Conservation (phyloP, 2,797 vertebrate genomes). For the Pseudochromis fuscus region DNA sequence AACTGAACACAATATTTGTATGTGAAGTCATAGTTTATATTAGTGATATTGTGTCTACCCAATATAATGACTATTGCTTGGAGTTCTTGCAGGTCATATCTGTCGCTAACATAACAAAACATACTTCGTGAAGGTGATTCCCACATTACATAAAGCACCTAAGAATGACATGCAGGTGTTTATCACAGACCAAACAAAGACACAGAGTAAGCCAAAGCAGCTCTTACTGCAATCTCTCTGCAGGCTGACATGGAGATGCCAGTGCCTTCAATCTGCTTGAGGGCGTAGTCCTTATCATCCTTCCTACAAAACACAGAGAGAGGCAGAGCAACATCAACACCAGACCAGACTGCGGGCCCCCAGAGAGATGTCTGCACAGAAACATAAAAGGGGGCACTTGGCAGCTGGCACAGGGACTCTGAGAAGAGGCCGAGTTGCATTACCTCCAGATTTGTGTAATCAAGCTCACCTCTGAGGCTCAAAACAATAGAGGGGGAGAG, state of each 20-base stretch:
- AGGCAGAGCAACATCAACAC: slow-evolving; percentile 74
- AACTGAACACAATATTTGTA: slow-evolving; percentile 8
- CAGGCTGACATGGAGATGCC: slow-evolving; percentile 99
- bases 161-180: slow-evolving; percentile 36
- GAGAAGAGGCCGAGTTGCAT: slow-evolving; percentile 71
- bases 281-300: slow-evolving; percentile 99
- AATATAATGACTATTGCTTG: neutral
- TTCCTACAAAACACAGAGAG: slow-evolving; percentile 89
- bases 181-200: slow-evolving; percentile 37
- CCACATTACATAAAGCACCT: slow-evolving; percentile 39
- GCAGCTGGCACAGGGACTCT: slow-evolving; percentile 70
- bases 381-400: slow-evolving; percentile 65
- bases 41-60: neutral
- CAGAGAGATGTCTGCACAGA: slow-evolving; percentile 58
- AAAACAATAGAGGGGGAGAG: slow-evolving; percentile 72
- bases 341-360: slow-evolving; percentile 61
- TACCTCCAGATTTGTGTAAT: slow-evolving; percentile 81
- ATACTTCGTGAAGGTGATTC: slow-evolving; percentile 37
- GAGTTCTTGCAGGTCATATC: slow-evolving; percentile 4
- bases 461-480: slow-evolving; percentile 80
- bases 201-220: slow-evolving; percentile 28
- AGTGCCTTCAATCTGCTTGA: slow-evolving; percentile 99
- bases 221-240: slow-evolving; percentile 99
- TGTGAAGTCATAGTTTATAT: neutral
- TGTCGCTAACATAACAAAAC: slow-evolving; percentile 27